phyloP scores from a whole-genome alignment of 2,888 invertebrate genomes.

The Calliphora vomitoria region DNA sequence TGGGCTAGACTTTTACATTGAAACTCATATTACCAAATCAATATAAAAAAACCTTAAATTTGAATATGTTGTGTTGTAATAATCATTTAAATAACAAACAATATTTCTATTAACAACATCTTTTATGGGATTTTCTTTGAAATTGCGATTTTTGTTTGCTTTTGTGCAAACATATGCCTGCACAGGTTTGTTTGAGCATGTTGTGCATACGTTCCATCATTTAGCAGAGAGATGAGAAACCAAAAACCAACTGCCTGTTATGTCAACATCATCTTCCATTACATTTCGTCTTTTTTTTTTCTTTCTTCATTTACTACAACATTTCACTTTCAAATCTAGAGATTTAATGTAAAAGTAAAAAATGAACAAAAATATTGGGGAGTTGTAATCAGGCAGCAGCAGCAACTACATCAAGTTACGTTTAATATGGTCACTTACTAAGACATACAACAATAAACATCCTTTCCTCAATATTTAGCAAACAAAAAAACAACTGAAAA shows the following conservation, averaged over 20 bases:
- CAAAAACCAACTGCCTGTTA: constrained; percentile 53
- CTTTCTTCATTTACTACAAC: constrained; percentile 41
- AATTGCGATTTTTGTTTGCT: not conserved
- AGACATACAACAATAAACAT: constrained; percentile 28
- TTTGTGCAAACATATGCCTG: not conserved
- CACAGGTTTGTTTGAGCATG: not conserved
- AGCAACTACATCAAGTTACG: constrained; percentile 35
- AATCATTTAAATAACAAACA: constrained; percentile 19
- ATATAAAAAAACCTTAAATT: not conserved
- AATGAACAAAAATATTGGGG: not conserved
- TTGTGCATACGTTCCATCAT: not conserved
- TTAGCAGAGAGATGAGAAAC: constrained; percentile 13
- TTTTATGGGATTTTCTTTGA: not conserved
- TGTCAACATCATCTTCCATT: constrained; percentile 59
- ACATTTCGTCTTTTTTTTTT: constrained; percentile 32
- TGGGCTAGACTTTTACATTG: no score
- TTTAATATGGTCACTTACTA: constrained; percentile 44
- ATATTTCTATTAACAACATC: not conserved
- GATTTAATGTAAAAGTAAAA: constrained; percentile 36
- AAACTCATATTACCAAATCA: not conserved
- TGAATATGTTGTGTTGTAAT: constrained; percentile 33
- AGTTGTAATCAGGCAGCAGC: not conserved
- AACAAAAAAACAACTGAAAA: not conserved
- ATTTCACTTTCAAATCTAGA: constrained; percentile 69
- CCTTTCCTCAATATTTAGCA: constrained; percentile 35